Percentiles rank a stretch among this genome's conserved stretches.
Evolutionary conservation across 2,113 vertebrate species (phyloP).

Genomic region (Lepus europaeus): DNA sequence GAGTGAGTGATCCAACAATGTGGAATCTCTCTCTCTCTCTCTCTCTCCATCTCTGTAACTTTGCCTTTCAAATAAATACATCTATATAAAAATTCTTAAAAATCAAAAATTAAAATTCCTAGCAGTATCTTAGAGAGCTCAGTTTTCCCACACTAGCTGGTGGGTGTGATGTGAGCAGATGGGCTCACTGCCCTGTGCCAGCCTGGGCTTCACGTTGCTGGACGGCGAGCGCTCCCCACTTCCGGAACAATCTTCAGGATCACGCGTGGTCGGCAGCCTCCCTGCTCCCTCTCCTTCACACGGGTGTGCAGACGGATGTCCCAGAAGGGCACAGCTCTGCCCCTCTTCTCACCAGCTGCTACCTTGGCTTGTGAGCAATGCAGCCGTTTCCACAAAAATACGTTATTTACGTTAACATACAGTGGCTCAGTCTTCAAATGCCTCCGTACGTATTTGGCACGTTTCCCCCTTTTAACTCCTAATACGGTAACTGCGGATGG

Average conservation of each 20-base stretch:
- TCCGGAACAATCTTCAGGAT: too few species aligned
- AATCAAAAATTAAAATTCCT: too few species aligned
- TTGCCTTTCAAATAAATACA: too few species aligned
- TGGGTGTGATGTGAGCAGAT: fast-evolving
- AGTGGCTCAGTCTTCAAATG: not conserved
- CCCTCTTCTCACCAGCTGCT: fast-evolving
- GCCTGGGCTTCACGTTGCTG: not conserved
- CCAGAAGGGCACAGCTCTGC: not conserved
- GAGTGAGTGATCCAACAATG: too few species aligned
- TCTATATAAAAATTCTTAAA: too few species aligned
- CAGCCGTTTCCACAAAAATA: not conserved
- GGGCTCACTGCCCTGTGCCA: fast-evolving
- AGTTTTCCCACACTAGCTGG: fast-evolving
- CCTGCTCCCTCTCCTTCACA: fast-evolving
- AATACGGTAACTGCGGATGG: not conserved
- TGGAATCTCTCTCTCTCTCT: too few species aligned
- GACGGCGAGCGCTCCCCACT: fast-evolving
- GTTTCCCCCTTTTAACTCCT: not conserved
- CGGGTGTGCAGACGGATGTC: not conserved
- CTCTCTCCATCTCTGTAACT: too few species aligned
- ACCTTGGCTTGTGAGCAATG: not conserved
- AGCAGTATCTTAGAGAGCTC: fast-evolving
- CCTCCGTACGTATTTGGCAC: not conserved
- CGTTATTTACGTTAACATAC: not conserved
- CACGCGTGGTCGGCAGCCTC: fast-evolving